Conservation (phyloP, 92 coral and sea anemone genomes). For the Actinernus sp. region DNA sequence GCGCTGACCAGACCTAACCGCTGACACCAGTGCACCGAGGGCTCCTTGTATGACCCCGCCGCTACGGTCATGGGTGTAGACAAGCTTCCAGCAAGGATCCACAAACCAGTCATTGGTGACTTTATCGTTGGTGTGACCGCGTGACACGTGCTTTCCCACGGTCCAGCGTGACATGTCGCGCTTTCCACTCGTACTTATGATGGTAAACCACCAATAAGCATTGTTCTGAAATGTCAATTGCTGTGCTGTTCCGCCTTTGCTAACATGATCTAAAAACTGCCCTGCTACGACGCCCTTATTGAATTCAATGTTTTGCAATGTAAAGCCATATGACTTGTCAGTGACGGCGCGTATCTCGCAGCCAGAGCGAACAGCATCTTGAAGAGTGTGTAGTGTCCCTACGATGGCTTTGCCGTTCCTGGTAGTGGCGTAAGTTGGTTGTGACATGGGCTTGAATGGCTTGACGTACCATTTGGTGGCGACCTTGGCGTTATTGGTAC, state of each 20-base stretch:
- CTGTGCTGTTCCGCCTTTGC: slow-evolving; percentile 10
- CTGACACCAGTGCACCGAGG: slow-evolving; percentile 39
- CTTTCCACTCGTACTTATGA: slow-evolving; percentile 68
- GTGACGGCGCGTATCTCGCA: slow-evolving; percentile 74
- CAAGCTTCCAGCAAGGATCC: slow-evolving; percentile 79
- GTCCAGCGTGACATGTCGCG: slow-evolving; percentile 97
- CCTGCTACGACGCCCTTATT: slow-evolving; percentile 42
- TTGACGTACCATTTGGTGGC: slow-evolving; percentile 73
- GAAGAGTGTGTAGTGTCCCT: slow-evolving; percentile 53
- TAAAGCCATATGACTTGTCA: slow-evolving; percentile 31
- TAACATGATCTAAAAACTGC: slow-evolving; percentile 73
- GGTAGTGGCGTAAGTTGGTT: slow-evolving; percentile 57
- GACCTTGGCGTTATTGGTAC: slow-evolving; percentile 15
- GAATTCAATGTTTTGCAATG: slow-evolving; percentile 60
- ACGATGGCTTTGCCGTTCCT: slow-evolving; percentile 47
- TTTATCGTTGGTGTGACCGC: slow-evolving; percentile 78
- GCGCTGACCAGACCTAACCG: slow-evolving; percentile 75
- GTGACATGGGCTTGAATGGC: slow-evolving; percentile 12
- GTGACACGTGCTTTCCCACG: slow-evolving; percentile 69
- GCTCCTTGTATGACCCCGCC: slow-evolving; percentile 45
- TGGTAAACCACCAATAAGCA: slow-evolving; percentile 79
- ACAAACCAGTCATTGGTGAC: slow-evolving; percentile 86
- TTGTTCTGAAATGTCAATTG: slow-evolving; percentile 49
- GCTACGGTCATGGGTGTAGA: slow-evolving; percentile 50
- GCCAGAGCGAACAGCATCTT: slow-evolving; percentile 55